Base-by-base conservation (phyloP, 2,888 invertebrate species). In the Tetrapedia diversipes region DNA sequence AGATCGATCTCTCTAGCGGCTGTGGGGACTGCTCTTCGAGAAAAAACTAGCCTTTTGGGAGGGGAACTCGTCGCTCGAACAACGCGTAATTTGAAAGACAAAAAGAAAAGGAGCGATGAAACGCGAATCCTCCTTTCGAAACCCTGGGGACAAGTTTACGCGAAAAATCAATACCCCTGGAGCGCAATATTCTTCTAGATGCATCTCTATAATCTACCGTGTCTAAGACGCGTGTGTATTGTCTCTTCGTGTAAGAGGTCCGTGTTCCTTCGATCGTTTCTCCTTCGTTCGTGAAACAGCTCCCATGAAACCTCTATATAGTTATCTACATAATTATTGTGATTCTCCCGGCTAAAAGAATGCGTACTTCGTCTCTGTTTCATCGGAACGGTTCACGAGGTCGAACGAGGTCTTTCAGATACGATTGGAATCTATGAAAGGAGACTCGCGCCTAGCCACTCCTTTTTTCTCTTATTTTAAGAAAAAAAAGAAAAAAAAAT, bases 81-180 rank as follows among this genome's bases (percentile, higher is more conserved):
- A 4, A 24, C 10, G 34, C 27, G 39, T 11, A 32, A 41, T 27
- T 59, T 6, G n/a, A n/a, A 7, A 29, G 47, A 8, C 11, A 7
- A 6, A 11, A 22, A 10, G 4, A 19, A 22, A 45, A 19, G 27
- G 34, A 32, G 24, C 19, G 37, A 59, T 45, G 19, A 24, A 32
- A 49, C 32, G 11, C 37, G 45, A 67, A 47, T 41, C 32, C 22
- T 43, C 37, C 60, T 43, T 39, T 53, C 53, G 59, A 19, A 67
- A 68, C 32, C 22, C 45, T 11, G 54, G 16, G 29, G 43, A 43
- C 24, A 11, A 19, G 34, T 59, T 59, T 29, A 41, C 41, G n/a
- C 29, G 41, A 49, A 59, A n/a, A 68, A 68, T 71, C 57, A 71
- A 71, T 71, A 67, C 41, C 11, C 27, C 2, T n/a, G n/a, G 14